Evolutionary conservation across 2,113 vertebrate genomes (phyloP).

Genomic region (Calypte anna): DNA sequence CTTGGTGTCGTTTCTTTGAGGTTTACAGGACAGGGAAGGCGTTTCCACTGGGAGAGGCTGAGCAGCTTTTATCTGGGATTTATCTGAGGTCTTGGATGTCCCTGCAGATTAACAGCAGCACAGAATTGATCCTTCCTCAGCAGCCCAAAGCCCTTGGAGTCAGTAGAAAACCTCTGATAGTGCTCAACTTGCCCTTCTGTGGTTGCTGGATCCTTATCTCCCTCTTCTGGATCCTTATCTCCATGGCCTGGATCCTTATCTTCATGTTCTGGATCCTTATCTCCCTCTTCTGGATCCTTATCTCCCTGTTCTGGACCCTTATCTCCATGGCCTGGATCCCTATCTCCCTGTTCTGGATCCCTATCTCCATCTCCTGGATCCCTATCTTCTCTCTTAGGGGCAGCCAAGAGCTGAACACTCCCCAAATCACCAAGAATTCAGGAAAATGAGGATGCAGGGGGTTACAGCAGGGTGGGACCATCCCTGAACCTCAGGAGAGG

Average conservation of each 20-base stretch:
- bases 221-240: accelerated
- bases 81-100: neutral
- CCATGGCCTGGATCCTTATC: neutral
- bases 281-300: too few species aligned
- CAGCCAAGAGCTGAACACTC: neutral
- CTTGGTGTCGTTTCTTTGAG: neutral
- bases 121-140: neutral
- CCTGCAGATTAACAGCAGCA: accelerated
- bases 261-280: neutral
- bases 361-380: neutral
- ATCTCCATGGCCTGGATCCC: neutral
- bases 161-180: neutral
- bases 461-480: neutral
- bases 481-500: too few species aligned
- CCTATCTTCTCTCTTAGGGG: neutral
- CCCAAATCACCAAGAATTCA: neutral
- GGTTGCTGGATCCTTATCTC: neutral
- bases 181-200: neutral
- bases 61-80: neutral
- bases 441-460: neutral
- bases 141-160: neutral
- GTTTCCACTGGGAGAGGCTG: neutral
- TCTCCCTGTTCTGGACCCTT: too few species aligned
- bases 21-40: neutral
- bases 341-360: neutral